Base-by-base conservation (phyloP, 2,113 vertebrate genomes). In the Anas platyrhynchos region DNA sequence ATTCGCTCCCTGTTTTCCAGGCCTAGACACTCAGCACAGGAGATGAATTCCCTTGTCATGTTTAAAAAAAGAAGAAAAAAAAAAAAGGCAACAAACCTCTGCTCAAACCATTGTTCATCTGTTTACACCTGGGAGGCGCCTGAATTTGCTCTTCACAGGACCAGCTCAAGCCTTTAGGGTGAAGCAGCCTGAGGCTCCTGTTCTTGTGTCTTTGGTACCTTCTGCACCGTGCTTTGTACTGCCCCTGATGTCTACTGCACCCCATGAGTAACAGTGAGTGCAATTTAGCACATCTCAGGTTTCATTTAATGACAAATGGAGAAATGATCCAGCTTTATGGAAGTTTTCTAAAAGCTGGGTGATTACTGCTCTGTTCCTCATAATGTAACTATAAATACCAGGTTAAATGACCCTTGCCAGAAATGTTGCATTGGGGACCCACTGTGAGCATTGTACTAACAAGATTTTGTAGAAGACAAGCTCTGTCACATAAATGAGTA, bases 351-450 rank as follows among this genome's bases (percentile, higher is more conserved):
- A 85, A 66, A 0, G 7, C 4, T 7, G 56, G 20, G 29, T 61
- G 50, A 88, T 86, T 43, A 75, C 26, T 55, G 36, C 44, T 83
- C 1, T 46, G 21, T 89, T 91, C 32, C 25, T 89, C n/a, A 32
- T 83, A 80, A 96, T 66, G 85, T 83, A 88, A 85, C 43, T 88
- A 13, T 52, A 90, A 95, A 79, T 79, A 36, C 31, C 44, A 48
- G 48, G 21, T 89, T 81, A 50, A 90, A 82, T 62, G 48, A 76
- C 79, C 65, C 54, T 90, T 89, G 62, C 36, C 69, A 50, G 43
- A 75, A 75, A 61, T 54, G 48, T 31, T 80, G 34, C 86, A 54
- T 1, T 58, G 44, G 23, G 34, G 66, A 86, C 48, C 62, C 43
- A 56, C 56, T 54, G 7, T 72, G 34, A 75, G 13, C 52, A 50